These are phyloP conservation scores for Cloeon dipterum DNA, from an alignment of 2,888 invertebrate species.

Conservation along the genomic window DNA sequence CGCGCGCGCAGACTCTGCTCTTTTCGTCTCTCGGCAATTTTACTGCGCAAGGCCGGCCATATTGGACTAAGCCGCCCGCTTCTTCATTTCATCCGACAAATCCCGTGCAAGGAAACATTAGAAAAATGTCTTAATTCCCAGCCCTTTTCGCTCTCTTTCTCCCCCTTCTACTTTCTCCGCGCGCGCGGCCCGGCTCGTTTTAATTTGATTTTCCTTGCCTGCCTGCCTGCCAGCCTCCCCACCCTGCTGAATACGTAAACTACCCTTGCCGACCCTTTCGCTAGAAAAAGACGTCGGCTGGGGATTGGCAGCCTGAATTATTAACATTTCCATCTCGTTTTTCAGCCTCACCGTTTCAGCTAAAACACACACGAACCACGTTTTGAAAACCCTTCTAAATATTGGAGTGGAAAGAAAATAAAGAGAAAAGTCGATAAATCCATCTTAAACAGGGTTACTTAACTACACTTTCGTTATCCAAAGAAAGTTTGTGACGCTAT, in stretches of 20 bases:
- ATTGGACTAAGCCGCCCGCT: slow-evolving; percentile 1
- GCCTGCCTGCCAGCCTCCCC: background rate
- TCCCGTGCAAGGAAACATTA: slow-evolving; percentile 2
- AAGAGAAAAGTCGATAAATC: too few species aligned
- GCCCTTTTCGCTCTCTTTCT: background rate
- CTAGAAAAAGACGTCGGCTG: too few species aligned
- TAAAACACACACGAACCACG: too few species aligned
- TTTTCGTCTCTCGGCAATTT: background rate
- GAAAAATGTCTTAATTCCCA: slow-evolving; percentile 1
- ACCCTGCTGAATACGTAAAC: background rate
- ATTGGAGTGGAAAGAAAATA: too few species aligned
- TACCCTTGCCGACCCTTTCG: background rate
- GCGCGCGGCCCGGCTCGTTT: background rate
- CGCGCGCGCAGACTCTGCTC: slow-evolving; percentile 1
- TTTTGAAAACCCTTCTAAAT: too few species aligned
- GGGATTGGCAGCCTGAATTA: too few species aligned
- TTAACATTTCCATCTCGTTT: too few species aligned
- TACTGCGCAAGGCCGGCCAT: slow-evolving; percentile 1
- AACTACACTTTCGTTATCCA: too few species aligned
- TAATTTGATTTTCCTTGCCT: background rate
- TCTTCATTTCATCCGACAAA: slow-evolving; percentile 2
- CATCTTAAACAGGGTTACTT: too few species aligned
- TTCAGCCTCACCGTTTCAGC: too few species aligned
- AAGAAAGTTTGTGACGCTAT: too few species aligned
- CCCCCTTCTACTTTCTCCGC: background rate